Base-by-base conservation (phyloP, 92 coral and sea anemone species). In the Paramuricea clavata region DNA sequence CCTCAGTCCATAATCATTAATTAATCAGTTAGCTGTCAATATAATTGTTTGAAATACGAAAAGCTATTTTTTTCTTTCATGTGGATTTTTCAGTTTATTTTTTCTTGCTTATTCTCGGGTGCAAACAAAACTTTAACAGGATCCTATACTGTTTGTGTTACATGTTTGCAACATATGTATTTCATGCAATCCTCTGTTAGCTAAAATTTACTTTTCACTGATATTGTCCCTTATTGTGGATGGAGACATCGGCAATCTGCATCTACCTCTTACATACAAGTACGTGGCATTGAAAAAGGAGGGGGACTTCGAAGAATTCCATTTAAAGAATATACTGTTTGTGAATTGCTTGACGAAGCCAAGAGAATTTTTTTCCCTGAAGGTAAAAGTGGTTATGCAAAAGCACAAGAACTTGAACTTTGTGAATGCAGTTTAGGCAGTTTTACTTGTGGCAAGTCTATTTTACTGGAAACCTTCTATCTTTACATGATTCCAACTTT, bases 351-450 rank as follows among this genome's bases (percentile, higher is more conserved):
- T 22, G 68, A 60, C 9, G 31, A 60, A 60, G 68, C 68, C 6
- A 60, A 60, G 30, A 60, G 15, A 60, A n/a, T 60, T 60, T 60
- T 60, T 26, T 60, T 60, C 68, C 30, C 68, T 22, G 68, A 30
- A 13, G 15, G 15, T 22, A 26, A 5, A 0, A 60, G 68, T 30
- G 0, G 15, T 6, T 60, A 60, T 22, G 68, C 8, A 22, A 60
- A 60, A 26, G 68, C 31, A n/a, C 12, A 13, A 60, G 15, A 22
- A 5, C 68, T 60, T 0, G 68, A 60, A 4, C 10, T 5, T n/a
- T 60, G 68, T 60, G 30, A 60, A 5, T 60, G 68, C 4, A 1
- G 8, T 60, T 13, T 60, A 4, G 68, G 68, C 2, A 60, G 10
- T 5, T 60, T 60, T 60, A 13, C 32, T 5, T 30, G 68, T 28